Conservation (phyloP, 1,140 invertebrate species). For the Copidosoma floridanum region DNA sequence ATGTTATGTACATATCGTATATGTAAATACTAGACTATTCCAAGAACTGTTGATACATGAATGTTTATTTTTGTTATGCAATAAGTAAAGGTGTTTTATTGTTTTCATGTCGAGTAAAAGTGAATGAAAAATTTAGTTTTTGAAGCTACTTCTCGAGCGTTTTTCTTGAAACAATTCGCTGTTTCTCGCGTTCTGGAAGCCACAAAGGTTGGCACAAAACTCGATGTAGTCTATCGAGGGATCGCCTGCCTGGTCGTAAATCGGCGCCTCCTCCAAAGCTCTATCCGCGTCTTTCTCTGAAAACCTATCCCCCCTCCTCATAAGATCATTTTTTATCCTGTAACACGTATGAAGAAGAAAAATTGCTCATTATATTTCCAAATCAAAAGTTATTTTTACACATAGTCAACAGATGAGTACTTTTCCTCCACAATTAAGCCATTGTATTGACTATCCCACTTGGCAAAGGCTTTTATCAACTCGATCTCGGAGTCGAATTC, state of each 20-base stretch:
- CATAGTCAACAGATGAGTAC: slow-evolving; percentile 37
- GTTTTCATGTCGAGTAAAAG: too few species aligned
- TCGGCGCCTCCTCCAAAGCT: slow-evolving; percentile 63
- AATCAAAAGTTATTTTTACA: not conserved
- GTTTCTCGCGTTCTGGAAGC: slow-evolving; percentile 56
- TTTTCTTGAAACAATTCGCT: slow-evolving; percentile 12
- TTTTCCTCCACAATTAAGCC: slow-evolving; percentile 62
- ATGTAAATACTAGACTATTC: too few species aligned
- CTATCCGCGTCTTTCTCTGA: slow-evolving; percentile 60
- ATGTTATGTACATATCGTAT: too few species aligned
- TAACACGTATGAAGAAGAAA: too few species aligned
- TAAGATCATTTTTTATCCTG: slow-evolving; percentile 63
- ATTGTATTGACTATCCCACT: slow-evolving; percentile 61
- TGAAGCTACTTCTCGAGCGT: not conserved
- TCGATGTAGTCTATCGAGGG: slow-evolving; percentile 62
- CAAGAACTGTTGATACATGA: too few species aligned
- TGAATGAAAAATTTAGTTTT: too few species aligned
- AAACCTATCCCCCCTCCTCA: slow-evolving; percentile 62
- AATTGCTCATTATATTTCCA: slow-evolving; percentile 15
- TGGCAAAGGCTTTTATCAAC: slow-evolving; percentile 59
- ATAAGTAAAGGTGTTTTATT: too few species aligned
- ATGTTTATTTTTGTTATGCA: too few species aligned
- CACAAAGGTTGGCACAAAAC: slow-evolving; percentile 61
- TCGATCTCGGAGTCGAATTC: slow-evolving; percentile 64
- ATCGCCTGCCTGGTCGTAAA: slow-evolving; percentile 54